These are phyloP conservation scores for Gulo gulo DNA, from an alignment of 2,113 vertebrate genomes.

Conservation along the genomic window DNA sequence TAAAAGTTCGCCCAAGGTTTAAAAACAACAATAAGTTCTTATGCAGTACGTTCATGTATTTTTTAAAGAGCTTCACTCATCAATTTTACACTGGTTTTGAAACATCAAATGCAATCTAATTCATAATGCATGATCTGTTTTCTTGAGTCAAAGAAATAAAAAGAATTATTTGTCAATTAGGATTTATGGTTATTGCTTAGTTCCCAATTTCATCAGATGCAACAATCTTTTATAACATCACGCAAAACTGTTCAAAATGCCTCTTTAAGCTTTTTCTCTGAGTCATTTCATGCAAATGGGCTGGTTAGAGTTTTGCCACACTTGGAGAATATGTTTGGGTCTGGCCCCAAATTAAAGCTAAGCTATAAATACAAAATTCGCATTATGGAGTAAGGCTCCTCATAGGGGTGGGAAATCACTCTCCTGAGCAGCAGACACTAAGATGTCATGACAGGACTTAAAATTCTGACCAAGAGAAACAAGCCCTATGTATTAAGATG, in stretches of 20 bases:
- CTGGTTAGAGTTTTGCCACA: background rate
- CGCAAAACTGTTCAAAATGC: constrained; percentile 6
- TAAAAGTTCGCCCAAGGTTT: background rate
- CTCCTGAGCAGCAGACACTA: background rate
- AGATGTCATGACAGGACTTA: background rate
- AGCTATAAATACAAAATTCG: background rate
- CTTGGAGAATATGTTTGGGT: background rate
- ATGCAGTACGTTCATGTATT: background rate
- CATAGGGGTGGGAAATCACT: background rate
- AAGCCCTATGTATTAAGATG: background rate
- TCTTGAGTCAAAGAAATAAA: constrained; percentile 24
- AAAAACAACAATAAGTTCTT: constrained; percentile 10
- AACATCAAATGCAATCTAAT: background rate
- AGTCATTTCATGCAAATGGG: background rate
- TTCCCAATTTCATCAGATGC: constrained; percentile 3
- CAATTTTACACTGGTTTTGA: constrained; percentile 14
- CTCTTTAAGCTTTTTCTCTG: background rate
- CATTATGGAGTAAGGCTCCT: background rate
- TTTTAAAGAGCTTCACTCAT: background rate
- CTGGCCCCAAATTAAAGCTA: background rate
- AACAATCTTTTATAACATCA: background rate
- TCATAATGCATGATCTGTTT: background rate
- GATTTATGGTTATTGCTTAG: background rate
- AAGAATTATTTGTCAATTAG: background rate
- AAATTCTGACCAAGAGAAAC: background rate